A percentile compares a stretch with the other conserved stretches of the same genome.
phyloP scores from a whole-genome alignment of 2,797 vertebrate genomes.

The Centroberyx gerrardi region DNA sequence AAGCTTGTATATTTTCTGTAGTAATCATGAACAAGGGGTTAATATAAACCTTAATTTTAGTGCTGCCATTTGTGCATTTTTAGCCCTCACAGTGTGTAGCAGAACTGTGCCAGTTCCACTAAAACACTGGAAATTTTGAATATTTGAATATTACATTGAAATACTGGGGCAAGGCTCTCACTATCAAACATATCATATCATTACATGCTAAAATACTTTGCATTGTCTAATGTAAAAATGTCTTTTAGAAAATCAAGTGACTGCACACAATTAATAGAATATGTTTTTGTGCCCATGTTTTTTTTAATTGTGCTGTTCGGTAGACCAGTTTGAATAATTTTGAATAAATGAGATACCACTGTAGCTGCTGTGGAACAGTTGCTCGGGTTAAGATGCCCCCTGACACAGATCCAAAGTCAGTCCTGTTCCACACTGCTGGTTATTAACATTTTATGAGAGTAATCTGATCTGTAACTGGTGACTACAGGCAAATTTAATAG shows the following conservation, averaged over 20 bases:
- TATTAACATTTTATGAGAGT: not conserved
- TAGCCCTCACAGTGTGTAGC: too few relatives aligned
- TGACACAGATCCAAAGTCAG: slow-evolving; percentile 21
- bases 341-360: slow-evolving; percentile 27
- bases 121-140: too few relatives aligned
- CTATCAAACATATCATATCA: too few relatives aligned
- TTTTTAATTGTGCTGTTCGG: slow-evolving; percentile 43
- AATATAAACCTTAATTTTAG: too few relatives aligned
- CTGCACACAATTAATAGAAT: slow-evolving; percentile 60
- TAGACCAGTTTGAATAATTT: slow-evolving; percentile 35
- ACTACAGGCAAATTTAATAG: slow-evolving; percentile 23
- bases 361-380: slow-evolving; percentile 29
- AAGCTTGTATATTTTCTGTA: too few relatives aligned
- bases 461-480: slow-evolving; percentile 37
- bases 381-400: slow-evolving; percentile 47
- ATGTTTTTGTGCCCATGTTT: slow-evolving; percentile 34
- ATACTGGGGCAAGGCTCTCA: too few relatives aligned
- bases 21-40: too few relatives aligned
- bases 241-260: slow-evolving; percentile 71
- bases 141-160: too few relatives aligned
- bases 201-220: too few relatives aligned
- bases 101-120: too few relatives aligned
- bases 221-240: not conserved
- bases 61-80: too few relatives aligned
- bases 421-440: not conserved